Base-by-base conservation (phyloP, 2,888 invertebrate genomes). In the Anodontia alba region DNA sequence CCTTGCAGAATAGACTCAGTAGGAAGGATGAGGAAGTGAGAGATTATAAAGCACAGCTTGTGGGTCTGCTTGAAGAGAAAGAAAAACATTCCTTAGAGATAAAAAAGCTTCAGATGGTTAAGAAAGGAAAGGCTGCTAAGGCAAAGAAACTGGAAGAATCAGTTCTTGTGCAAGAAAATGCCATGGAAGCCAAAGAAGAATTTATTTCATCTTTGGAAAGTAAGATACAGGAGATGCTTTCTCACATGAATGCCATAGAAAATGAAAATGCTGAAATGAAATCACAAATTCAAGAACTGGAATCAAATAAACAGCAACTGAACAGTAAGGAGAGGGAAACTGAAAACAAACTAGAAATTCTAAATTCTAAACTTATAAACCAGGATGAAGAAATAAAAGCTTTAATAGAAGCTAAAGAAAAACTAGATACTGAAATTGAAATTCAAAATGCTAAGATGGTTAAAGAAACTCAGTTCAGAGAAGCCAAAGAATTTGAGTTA, bases 51-150 rank as follows among this genome's bases (percentile, higher is more conserved):
- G 51, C 70, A 57, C 79, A 86, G 49, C 31, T 85, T 17, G 72
- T 87, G 17, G 72, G 77, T 12, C 29, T 88, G 38, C 29, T 51
- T 12, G 51, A 62, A 70, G 86, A 86, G 29, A 84, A 86, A 38
- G 83, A 81, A 0, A 77, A 80, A 42, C 67, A 83, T 26, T 46
- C 76, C 66, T 54, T 78, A 51, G 87, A 87, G 42, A 76, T 78
- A 20, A 84, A 85, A 33, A 87, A 89, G 62, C 73, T 89, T 31
- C 82, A 84, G 43, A 76, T 83, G 69, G 76, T 87, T 29, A 67
- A 38, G 3, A 83, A 83, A 72, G 78, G 80, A 57, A 83, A 80
- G 46, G 80, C 76, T 68, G 75, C 74, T 12, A 83, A 75, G 49
- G 49, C 80, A 10, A 80, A 75, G 38, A 80, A 77, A 46, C 43